Percentiles rank a stretch among this genome's conserved stretches.
These are phyloP conservation scores for Cydia pomonella DNA, from an alignment of 1,140 invertebrate genomes.

Conservation along the genomic window DNA sequence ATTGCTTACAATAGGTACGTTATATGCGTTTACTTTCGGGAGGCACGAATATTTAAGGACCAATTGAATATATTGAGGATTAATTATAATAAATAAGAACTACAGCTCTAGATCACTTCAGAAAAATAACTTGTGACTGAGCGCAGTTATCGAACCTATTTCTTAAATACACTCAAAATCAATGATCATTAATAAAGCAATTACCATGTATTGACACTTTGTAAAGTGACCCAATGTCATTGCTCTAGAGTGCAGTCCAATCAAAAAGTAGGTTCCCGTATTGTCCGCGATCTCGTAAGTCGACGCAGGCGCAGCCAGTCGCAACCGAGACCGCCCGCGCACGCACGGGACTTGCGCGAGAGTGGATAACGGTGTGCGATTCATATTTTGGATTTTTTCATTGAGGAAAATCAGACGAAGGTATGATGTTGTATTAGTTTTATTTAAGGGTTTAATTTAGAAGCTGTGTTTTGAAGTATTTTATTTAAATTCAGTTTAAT, in stretches of 20 bases:
- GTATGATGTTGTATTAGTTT: neutral
- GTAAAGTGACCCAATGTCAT: neutral
- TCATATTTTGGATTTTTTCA: neutral
- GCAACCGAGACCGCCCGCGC: neutral
- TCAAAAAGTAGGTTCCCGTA: conserved; percentile 18
- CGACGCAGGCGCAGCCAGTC: neutral
- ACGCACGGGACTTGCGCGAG: conserved; percentile 4
- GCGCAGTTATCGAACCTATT: no score
- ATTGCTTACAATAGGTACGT: no score
- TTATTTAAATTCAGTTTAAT: no score
- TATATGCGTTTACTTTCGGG: no score
- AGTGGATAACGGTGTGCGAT: neutral
- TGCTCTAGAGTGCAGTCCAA: neutral
- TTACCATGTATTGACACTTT: no score
- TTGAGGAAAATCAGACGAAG: neutral
- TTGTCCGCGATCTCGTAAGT: neutral
- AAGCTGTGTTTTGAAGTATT: no score
- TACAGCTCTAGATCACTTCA: no score
- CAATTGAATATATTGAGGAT: no score
- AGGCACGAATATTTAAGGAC: no score
- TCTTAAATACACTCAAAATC: neutral
- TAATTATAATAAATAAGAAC: no score
- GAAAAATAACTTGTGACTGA: no score
- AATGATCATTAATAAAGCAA: neutral
- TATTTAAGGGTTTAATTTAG: neutral